Conservation (phyloP, 2,888 invertebrate species). For the Mesochorus sp. region DNA sequence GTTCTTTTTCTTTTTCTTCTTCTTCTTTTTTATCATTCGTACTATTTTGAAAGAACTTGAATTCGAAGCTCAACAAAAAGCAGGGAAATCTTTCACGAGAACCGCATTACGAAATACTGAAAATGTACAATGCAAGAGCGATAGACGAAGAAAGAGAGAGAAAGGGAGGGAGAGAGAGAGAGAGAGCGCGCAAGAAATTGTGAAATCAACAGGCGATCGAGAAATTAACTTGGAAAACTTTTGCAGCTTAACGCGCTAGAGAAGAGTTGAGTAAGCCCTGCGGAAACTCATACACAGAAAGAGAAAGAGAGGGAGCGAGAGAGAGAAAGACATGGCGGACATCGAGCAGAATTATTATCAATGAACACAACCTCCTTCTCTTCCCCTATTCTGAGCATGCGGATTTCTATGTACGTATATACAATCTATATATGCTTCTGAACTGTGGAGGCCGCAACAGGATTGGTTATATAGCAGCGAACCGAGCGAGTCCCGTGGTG, state of each 20-base stretch:
- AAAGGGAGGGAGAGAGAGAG: not conserved
- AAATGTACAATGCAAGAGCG: too few relatives aligned
- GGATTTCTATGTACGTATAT: constrained; percentile 7
- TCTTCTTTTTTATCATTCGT: not conserved
- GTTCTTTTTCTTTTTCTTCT: not conserved
- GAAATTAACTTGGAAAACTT: constrained; percentile 69
- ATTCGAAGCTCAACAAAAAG: not conserved
- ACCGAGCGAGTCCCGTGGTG: constrained; percentile 42
- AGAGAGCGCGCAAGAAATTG: not conserved
- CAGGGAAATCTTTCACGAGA: not conserved
- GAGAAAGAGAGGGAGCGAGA: not conserved
- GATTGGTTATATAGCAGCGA: constrained; percentile 20
- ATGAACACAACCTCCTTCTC: constrained; percentile 70
- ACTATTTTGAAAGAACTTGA: not conserved
- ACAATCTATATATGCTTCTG: not conserved
- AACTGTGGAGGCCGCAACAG: constrained; percentile 28
- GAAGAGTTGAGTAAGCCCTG: constrained; percentile 1
- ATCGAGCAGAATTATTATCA: constrained; percentile 74
- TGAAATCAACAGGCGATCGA: constrained; percentile 70
- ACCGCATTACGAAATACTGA: not conserved
- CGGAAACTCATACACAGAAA: not conserved
- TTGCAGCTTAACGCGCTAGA: constrained; percentile 42
- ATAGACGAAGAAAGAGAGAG: too few relatives aligned
- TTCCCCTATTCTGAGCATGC: constrained; percentile 1
- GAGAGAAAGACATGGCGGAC: constrained; percentile 20